Base-by-base conservation (phyloP, 1,140 invertebrate species). In the Platyscapa corneri region DNA sequence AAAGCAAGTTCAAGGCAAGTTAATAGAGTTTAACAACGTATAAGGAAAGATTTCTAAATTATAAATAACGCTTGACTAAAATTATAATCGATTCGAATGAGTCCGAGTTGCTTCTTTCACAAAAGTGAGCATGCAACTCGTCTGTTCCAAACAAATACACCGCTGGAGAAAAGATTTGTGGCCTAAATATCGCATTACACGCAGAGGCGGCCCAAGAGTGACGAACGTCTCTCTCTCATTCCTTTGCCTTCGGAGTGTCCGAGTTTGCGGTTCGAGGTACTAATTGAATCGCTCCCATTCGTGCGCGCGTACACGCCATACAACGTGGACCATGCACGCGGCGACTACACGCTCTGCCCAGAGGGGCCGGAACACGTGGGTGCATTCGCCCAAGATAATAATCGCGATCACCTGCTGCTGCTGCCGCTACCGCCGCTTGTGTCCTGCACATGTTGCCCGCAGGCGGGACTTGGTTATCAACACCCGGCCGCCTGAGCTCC, bases 341-440 rank as follows among this genome's bases (percentile, higher is more conserved):
- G 32, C 37, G 82, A 79, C 67, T 78, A 65, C 56, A 65, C 78
- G 84, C 81, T 77, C 82, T 78, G 81, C 87, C 86, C 87, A 72
- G 79, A 80, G 87, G 77, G 81, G 37, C 67, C 75, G 86, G 74
- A 85, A 88, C 89, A 90, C 89, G 90, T 90, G 90, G 90, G 90
- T 90, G 90, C 89, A 78, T 14, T 83, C 79, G 87, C 67, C 85
- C 87, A 78, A 82, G 86, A 87, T 87, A 87, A 76, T 20, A 70
- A 87, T 88, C 88, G 86, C 84, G 76, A 88, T 90, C 90, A 90
- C 90, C 90, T 91, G 90, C 90, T 88, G 86, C 39, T 56, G 30
- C 14, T 0, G 30, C 49, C 18, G 64, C n/a, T 34, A 37, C 27
- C 3, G 30, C 34, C 18, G 64, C n/a, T 27, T 34, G 46, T 64